These are phyloP conservation scores for Acanthis flammea DNA, from an alignment of 2,797 vertebrate genomes.

Conservation along the genomic window DNA sequence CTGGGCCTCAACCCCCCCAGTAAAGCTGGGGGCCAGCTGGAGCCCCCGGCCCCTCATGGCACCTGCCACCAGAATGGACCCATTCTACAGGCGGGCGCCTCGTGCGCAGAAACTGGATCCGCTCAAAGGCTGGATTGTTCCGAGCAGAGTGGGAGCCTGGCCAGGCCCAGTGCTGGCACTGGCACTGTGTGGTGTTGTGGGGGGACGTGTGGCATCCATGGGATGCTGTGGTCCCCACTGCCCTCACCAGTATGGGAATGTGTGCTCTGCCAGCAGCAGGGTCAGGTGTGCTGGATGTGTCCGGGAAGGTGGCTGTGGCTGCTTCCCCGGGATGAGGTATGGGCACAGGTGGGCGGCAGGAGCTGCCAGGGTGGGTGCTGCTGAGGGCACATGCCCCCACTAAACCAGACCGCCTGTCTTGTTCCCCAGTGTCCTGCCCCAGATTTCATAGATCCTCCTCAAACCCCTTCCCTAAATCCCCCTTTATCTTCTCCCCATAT, in stretches of 20 bases:
- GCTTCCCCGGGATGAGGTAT: rapidly evolving
- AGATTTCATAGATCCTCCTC: not conserved
- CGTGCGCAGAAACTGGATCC: rapidly evolving
- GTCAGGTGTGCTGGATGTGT: rapidly evolving
- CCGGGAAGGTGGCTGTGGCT: rapidly evolving
- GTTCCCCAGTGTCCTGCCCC: not conserved
- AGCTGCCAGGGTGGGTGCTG: not conserved
- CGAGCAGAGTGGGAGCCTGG: not conserved
- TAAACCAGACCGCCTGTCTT: not conserved
- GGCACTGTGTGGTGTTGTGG: rapidly evolving
- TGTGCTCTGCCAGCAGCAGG: not conserved
- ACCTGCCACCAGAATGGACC: conserved; percentile 3
- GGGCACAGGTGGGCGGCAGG: not conserved
- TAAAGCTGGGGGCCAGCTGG: not conserved
- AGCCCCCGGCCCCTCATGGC: not conserved
- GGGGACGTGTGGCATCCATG: rapidly evolving
- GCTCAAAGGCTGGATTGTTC: conserved; percentile 9
- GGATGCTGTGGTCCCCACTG: not conserved
- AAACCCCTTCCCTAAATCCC: not conserved
- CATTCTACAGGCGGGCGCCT: not conserved
- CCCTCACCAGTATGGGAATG: rapidly evolving
- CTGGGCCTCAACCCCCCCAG: not conserved
- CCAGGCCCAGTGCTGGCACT: not conserved
- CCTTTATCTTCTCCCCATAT: no score
- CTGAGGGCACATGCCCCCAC: not conserved